phyloP scores from a whole-genome alignment of 2,797 vertebrate genomes.

The Benthosema pterotum region DNA sequence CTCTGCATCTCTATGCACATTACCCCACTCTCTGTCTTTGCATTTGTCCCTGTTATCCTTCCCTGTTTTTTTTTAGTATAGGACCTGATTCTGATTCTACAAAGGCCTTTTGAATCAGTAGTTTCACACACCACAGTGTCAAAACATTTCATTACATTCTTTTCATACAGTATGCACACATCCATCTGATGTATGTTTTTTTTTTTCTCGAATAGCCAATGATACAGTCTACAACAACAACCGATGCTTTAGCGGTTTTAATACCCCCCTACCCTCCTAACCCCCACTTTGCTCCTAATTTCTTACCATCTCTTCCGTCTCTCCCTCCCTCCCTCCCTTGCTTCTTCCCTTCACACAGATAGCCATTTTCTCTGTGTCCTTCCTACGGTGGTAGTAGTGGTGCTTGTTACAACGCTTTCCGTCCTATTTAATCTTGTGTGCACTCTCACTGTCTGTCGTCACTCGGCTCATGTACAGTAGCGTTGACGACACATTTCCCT shows the following conservation, averaged over 20 bases:
- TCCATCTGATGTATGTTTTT: too few species aligned
- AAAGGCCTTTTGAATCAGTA: too few species aligned
- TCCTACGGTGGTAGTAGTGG: too few species aligned
- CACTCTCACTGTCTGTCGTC: neutral
- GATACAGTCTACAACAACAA: too few species aligned
- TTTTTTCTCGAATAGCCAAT: neutral
- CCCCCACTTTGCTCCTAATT: too few species aligned
- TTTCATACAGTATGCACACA: too few species aligned
- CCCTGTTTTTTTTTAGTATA: too few species aligned
- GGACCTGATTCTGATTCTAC: too few species aligned
- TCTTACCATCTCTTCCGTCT: neutral
- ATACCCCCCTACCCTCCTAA: neutral
- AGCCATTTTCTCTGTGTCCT: neutral
- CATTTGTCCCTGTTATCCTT: too few species aligned
- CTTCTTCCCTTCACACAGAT: neutral
- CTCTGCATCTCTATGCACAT: neutral
- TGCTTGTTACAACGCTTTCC: neutral
- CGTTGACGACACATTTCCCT: constrained; percentile 12
- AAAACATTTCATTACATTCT: too few species aligned
- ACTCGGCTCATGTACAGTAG: constrained; percentile 5
- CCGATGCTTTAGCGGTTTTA: too few species aligned
- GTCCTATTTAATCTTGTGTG: constrained; percentile 24
- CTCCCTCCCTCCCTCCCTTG: neutral
- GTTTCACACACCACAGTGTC: too few species aligned
- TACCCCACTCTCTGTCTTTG: neutral